Evolutionary conservation across 1,140 invertebrate species (phyloP).

Genomic region (Araneus ventricosus): DNA sequence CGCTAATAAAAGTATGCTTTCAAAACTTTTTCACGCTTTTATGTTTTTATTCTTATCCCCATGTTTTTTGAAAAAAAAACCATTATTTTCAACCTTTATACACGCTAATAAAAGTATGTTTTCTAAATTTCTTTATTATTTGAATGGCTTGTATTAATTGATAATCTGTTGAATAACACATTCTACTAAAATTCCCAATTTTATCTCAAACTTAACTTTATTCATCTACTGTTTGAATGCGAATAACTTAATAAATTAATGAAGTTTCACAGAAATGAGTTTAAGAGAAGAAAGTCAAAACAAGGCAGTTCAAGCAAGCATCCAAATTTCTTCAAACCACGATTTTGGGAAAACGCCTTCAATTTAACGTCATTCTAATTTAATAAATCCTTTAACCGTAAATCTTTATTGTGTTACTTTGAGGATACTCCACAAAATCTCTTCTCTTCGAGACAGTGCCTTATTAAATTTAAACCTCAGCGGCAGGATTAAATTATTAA

Average conservation of each 20-base stretch:
- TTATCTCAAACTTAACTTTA: too few species aligned
- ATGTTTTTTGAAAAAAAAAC: too few species aligned
- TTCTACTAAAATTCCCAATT: too few species aligned
- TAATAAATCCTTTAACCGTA: not conserved
- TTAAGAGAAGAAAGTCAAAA: not conserved
- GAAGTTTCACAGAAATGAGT: not conserved
- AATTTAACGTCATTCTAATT: not conserved
- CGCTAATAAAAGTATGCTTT: too few species aligned
- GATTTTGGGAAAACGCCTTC: not conserved
- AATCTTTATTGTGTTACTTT: not conserved
- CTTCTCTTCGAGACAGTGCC: not conserved
- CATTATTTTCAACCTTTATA: too few species aligned
- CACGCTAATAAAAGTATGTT: too few species aligned
- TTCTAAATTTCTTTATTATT: too few species aligned
- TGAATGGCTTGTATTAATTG: too few species aligned
- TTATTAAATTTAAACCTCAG: not conserved
- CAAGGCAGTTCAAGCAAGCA: not conserved
- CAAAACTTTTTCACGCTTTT: too few species aligned
- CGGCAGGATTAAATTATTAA: not conserved
- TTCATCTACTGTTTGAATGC: too few species aligned
- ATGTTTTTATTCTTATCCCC: too few species aligned
- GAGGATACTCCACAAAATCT: not conserved
- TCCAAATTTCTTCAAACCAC: not conserved
- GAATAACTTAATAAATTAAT: not conserved
- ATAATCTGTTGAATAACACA: too few species aligned